Percentiles rank a stretch among this genome's conserved stretches.
phyloP scores from a whole-genome alignment of 1,140 invertebrate genomes.

The Saccostrea cuccullata region DNA sequence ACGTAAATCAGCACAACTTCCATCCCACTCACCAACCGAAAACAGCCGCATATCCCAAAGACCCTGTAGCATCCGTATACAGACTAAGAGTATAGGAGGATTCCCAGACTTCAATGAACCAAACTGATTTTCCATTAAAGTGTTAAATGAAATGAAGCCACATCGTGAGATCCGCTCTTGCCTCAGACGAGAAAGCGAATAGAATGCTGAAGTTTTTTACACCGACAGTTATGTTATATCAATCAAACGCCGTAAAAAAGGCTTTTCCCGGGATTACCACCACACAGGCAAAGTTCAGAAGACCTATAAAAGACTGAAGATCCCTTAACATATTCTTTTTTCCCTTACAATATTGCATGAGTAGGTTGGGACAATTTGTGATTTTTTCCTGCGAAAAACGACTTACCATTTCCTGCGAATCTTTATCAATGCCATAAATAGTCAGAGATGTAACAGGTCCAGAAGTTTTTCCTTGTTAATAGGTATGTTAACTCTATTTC shows the following conservation, averaged over 20 bases:
- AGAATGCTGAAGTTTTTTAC: background rate
- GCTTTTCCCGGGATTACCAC: no score
- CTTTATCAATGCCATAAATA: slow-evolving; percentile 38
- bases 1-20: no score
- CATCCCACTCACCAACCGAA: no score
- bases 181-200: background rate
- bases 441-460: slow-evolving; percentile 2
- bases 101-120: background rate
- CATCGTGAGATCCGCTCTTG: background rate
- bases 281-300: slow-evolving; percentile 37
- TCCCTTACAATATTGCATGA: background rate
- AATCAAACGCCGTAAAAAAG: background rate
- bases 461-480: slow-evolving; percentile 44
- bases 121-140: background rate
- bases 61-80: background rate
- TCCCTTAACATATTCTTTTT: slow-evolving; percentile 27
- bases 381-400: slow-evolving; percentile 38
- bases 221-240: background rate
- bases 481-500: slow-evolving; percentile 8
- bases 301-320: slow-evolving; percentile 41
- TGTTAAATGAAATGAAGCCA: background rate
- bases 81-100: background rate
- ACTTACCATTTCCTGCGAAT: slow-evolving; percentile 17
- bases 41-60: no score
- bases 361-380: background rate